Base-by-base conservation (phyloP, 2,888 invertebrate genomes). In the Linnaemya tessellans region DNA sequence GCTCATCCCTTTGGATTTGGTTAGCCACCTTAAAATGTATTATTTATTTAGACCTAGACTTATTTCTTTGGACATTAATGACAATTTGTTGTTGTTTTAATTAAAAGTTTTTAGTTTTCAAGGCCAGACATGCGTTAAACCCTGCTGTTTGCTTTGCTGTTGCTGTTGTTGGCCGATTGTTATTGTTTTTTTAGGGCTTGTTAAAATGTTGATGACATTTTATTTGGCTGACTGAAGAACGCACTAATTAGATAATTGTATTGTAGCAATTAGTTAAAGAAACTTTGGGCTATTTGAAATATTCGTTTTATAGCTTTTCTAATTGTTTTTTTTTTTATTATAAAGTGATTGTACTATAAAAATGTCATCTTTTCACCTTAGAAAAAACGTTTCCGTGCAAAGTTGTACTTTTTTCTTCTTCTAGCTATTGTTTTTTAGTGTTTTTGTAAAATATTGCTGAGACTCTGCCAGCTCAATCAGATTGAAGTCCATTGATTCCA, bases 101-200 rank as follows among this genome's bases (percentile, higher is more conserved):
- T 71, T 54, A 51, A 71, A 67, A 41, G n/a, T n/a, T 80, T 84
- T 80, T 22, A 64, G 22, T 80, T 84, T 80, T 80, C 84, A 84
- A 78, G 77, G 84, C 78, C 77, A 80, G 46, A 43, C 71, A 41
- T 77, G 60, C 62, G 77, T 64, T 84, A 38, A 83, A 64, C 41
- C 68, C 70, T 56, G 30, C 62, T 46, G 9, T 11, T 41, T 51
- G 11, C 56, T 10, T 30, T 64, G 25, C 25, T 54, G 75, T 7
- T 22, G 15, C 10, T 73, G 30, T 30, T 30, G 54, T 15, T 46
- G 18, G 22, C 20, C 3, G 67, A n/a, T 13, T 0, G 3, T 30
- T 8, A 13, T 30, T 49, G 15, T 49, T 49, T 49, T 30, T 56
- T 67, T 20, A 67, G 56, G 43, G 75, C 43, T 77, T 77, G 75